Percentiles rank a stretch among this genome's conserved stretches.
Evolutionary conservation across 2,113 vertebrate genomes (phyloP).

Genomic region (Coptodon rendalli): DNA sequence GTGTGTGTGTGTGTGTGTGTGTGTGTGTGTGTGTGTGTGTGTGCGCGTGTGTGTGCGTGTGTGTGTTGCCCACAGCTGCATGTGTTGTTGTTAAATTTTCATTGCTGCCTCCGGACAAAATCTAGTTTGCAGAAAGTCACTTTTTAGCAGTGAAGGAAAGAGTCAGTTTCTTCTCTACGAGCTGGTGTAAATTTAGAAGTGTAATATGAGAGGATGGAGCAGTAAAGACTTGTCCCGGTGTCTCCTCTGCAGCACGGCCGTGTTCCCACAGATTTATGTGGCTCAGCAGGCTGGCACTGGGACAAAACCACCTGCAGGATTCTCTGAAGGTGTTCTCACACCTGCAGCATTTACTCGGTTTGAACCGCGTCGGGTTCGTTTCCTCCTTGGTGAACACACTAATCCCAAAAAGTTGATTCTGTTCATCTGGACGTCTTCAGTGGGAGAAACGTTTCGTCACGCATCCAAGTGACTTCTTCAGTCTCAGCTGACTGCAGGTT

Average conservation of each 20-base stretch:
- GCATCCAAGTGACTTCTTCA: background rate
- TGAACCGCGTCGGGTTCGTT: background rate
- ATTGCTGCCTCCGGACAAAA: background rate
- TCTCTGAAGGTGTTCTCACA: background rate
- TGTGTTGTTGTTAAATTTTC: conserved; percentile 13
- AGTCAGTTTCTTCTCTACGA: background rate
- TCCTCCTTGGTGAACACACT: background rate
- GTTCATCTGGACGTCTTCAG: background rate
- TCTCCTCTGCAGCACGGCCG: background rate
- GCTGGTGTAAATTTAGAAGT: background rate
- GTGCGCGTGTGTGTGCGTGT: background rate
- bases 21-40: background rate
- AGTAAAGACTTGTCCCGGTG: background rate
- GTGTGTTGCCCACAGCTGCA: background rate
- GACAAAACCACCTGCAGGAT: background rate
- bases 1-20: background rate
- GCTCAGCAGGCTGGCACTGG: background rate
- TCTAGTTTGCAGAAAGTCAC: background rate
- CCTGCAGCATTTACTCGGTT: background rate
- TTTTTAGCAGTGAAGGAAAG: background rate
- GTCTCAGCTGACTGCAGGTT: background rate
- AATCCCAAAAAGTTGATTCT: background rate
- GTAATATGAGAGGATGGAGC: background rate
- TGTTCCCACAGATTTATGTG: background rate
- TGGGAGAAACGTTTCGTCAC: background rate